Conservation (phyloP, 2,888 invertebrate genomes). For the Melinaea menophilus region DNA sequence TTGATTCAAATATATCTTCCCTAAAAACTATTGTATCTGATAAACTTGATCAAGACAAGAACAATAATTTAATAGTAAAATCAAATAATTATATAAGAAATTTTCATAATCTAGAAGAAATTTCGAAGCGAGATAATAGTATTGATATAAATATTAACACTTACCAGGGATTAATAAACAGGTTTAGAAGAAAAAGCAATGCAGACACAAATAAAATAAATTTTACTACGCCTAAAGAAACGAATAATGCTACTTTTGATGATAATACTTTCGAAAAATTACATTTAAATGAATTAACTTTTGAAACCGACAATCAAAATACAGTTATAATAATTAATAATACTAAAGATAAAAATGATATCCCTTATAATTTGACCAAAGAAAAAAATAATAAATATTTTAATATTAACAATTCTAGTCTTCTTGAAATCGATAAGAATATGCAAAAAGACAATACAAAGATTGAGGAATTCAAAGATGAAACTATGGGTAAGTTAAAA, state of each 20-base stretch:
- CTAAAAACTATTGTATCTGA: conserved; percentile 5
- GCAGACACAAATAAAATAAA: conserved; percentile 32
- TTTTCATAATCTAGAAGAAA: neutral
- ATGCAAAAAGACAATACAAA: conserved; percentile 14
- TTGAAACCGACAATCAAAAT: conserved; percentile 9
- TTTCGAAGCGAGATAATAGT: conserved; percentile 7
- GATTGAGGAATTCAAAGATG: conserved; percentile 32
- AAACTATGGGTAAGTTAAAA: conserved; percentile 59
- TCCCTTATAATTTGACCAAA: neutral
- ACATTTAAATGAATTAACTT: conserved; percentile 6
- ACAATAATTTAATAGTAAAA: conserved; percentile 1
- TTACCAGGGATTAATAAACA: conserved; percentile 54
- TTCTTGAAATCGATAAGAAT: neutral
- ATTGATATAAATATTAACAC: conserved; percentile 33
- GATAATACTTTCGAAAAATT: conserved; percentile 4
- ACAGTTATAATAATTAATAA: conserved; percentile 3
- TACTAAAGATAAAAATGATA: neutral
- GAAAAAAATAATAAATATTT: no score
- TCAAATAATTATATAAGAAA: conserved; percentile 1
- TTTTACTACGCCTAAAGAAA: conserved; percentile 26
- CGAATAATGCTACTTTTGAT: conserved; percentile 19
- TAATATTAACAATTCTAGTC: no score
- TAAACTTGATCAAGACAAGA: neutral
- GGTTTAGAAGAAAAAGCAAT: conserved; percentile 57
- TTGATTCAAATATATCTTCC: conserved; percentile 23